A percentile compares a stretch with the other conserved stretches of the same genome.
phyloP scores from a whole-genome alignment of 2,113 vertebrate genomes.

The Tamias sibiricus region DNA sequence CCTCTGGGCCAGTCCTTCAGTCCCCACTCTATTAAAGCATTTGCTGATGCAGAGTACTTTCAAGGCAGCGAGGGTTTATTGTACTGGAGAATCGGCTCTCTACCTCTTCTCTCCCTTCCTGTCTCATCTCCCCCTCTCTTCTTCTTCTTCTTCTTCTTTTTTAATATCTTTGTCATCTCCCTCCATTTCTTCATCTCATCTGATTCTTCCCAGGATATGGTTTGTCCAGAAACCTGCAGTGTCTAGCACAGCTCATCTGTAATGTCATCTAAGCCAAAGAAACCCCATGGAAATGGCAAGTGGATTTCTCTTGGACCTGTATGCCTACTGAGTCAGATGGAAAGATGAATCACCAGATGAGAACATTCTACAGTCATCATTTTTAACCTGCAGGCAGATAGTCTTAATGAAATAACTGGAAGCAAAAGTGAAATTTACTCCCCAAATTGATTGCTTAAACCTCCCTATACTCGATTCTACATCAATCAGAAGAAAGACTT shows the following conservation, averaged over 20 bases:
- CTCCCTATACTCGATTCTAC: neutral
- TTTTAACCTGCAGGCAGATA: neutral
- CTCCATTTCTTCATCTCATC: neutral
- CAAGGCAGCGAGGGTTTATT: neutral
- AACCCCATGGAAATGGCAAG: neutral
- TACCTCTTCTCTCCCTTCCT: accelerated
- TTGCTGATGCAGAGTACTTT: neutral
- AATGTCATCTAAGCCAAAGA: neutral
- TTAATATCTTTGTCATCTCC: neutral
- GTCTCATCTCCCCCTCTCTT: neutral
- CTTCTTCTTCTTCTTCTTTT: too few relatives aligned
- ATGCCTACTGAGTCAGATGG: neutral
- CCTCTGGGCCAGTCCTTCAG: neutral
- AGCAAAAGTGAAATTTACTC: neutral
- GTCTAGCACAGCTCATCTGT: neutral
- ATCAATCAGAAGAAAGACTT: neutral
- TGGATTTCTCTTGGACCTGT: neutral
- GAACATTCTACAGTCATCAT: neutral
- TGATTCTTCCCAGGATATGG: neutral
- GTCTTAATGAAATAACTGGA: neutral
- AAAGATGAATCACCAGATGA: neutral
- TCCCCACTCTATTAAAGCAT: neutral
- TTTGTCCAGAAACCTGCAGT: neutral
- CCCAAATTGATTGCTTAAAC: neutral
- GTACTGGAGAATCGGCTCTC: neutral